Conservation (phyloP, 2,797 vertebrate species). For the Notamacropus eugenii region DNA sequence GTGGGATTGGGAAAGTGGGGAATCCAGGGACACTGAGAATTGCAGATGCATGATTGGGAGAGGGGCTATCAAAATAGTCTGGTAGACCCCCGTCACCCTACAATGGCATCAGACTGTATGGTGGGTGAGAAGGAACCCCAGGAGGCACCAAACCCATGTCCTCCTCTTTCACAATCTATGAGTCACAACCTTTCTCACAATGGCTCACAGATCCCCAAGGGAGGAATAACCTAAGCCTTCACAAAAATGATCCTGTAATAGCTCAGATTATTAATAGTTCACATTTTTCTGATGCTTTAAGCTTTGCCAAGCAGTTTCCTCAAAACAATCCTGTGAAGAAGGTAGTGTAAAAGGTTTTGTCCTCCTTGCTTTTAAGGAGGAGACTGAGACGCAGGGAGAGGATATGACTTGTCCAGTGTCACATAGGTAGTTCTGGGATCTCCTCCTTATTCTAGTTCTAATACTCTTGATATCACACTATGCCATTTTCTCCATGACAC, state of each 20-base stretch:
- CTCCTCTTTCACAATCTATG: neutral
- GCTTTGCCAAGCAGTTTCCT: neutral
- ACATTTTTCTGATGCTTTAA: neutral
- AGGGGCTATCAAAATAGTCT: neutral
- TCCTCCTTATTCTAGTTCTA: neutral
- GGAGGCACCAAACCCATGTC: neutral
- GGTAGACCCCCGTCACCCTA: neutral
- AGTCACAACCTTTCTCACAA: neutral
- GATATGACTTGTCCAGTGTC: neutral
- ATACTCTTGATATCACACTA: neutral
- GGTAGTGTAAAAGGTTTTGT: neutral
- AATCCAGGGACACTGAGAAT: neutral
- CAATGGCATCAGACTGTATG: neutral
- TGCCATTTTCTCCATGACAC: neutral
- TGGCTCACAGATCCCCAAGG: neutral
- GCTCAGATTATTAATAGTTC: neutral
- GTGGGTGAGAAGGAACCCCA: slow-evolving; percentile 21
- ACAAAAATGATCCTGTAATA: neutral
- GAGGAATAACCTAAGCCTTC: neutral
- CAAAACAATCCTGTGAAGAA: neutral
- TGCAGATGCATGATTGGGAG: neutral
- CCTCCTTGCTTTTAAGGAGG: neutral
- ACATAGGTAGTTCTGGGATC: neutral
- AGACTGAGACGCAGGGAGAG: neutral
- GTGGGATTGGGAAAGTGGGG: neutral